Base-by-base conservation (phyloP, 1,140 invertebrate genomes). In the Lordiphosa collinella region DNA sequence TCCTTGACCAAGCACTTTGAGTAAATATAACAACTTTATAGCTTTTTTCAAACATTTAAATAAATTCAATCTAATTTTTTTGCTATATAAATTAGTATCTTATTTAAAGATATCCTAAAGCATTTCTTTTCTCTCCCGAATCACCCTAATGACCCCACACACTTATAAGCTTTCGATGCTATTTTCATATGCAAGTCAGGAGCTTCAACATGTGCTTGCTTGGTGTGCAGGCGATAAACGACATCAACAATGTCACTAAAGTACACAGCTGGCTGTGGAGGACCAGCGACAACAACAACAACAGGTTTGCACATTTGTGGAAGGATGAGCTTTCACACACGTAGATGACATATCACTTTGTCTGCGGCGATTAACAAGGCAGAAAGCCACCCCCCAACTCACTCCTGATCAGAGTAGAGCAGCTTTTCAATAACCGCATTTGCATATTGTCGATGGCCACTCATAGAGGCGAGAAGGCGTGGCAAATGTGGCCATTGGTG, bases 321-420 rank as follows among this genome's bases (percentile, higher is more conserved):
- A 10, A 32, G 9, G 47, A 56, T 53, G 62, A 40, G 62, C 40
- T 55, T 47, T 57, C 64, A 55, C 36, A 61, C 68, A 56, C 51
- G 57, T 68, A 68, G 48, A 61, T 80, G 76, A 75, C 65, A 65
- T 58, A 69, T 59, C 63, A 68, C 69, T 75, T 75, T 54, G 74
- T 74, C 64, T 76, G 65, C 18, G 46, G 41, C 75, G 70, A 82
- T 79, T 82, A 79, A 65, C 65, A 47, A 48, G 60, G 47, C 48
- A 29, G 25, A 29, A 29, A 29, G 6, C 25, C 25, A 29, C 25
- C 25, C 25, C 25, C 25, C 25, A 29, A 29, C 25, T 29, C 25
- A 29, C 5, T 29, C 25, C 25, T 29, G 25, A 29, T 29, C 25
- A 29, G 6, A 7, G 25, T 29, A 29, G 25, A 8, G 25, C 47